These are phyloP conservation scores for Sitobion miscanthi DNA, from an alignment of 1,140 invertebrate genomes.

Conservation along the genomic window DNA sequence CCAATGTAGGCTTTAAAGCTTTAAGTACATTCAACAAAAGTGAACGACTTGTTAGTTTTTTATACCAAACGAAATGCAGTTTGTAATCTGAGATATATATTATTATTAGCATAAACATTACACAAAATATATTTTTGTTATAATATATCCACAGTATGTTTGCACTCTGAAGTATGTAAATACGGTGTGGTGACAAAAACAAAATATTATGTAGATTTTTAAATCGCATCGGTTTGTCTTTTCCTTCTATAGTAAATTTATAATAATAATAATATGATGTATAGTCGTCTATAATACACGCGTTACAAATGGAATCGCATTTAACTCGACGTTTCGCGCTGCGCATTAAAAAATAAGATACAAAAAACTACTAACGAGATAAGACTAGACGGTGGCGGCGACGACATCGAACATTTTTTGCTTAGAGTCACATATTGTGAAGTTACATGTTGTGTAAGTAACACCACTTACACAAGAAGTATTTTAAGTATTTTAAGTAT, in stretches of 20 bases:
- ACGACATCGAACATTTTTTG: not conserved
- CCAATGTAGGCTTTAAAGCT: not conserved
- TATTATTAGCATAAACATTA: not conserved
- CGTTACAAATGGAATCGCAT: not conserved
- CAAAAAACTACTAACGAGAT: not conserved
- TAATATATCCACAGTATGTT: too few species aligned
- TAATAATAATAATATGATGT: not conserved
- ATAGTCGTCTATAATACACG: not conserved
- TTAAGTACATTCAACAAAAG: not conserved
- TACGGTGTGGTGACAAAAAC: not conserved
- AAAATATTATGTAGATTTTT: slow-evolving; percentile 10
- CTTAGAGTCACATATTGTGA: not conserved
- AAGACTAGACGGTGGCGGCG: not conserved
- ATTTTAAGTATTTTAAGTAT: not conserved
- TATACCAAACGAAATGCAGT: not conserved
- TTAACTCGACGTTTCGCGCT: not conserved
- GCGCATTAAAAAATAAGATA: not conserved
- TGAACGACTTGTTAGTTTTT: not conserved
- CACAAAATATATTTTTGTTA: not conserved
- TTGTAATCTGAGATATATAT: not conserved
- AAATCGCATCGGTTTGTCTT: not conserved
- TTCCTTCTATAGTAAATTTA: not conserved
- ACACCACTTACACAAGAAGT: not conserved
- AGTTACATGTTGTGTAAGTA: not conserved
- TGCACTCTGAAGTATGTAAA: not conserved